Base-by-base conservation (phyloP, 2,888 invertebrate species). In the Mythimna loreyi region DNA sequence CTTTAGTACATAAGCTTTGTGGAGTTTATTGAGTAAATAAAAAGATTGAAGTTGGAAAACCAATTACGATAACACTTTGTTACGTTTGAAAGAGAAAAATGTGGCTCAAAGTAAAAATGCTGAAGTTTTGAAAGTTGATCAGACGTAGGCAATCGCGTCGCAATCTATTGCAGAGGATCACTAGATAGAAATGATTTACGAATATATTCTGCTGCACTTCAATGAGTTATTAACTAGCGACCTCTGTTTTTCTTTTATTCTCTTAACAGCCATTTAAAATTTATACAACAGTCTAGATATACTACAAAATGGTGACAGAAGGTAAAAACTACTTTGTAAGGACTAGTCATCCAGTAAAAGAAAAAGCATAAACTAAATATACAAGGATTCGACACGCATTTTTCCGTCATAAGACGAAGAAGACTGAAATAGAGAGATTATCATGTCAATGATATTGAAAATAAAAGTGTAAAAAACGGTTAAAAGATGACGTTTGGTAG, bases 1-100 rank as follows among this genome's bases (percentile, higher is more conserved):
- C 75, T 74, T 72, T 65, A 61, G 85, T 74, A 78, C 72, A 82
- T 84, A 81, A 84, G 81, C 83, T 82, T 82, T 78, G 85, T 81
- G 58, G 49, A 79, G 65, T 75, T 78, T 78, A 78, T 76, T 72
- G 68, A 73, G 78, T 73, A 81, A 81, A 81, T 84, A 81, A 84
- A 80, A 82, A 84, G 81, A 75, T 75, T 69, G 67, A 80, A 84
- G 64, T 83, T 67, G 61, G 79, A 79, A 70, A 83, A 78, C 63
- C 79, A 81, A 83, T 83, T 78, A 81, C 61, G 63, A 60, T 75
- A 75, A 73, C 70, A 61, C 69, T 81, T 82, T 69, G 67, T 75
- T 75, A 62, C 64, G 64, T 73, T 60, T 56, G 25, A 55, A 25
- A 62, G 59, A 61, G 49, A 55, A 65, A 57, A 70, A 40, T 25